Conservation (phyloP, 2,797 vertebrate genomes). For the Eleutherodactylus coqui region DNA sequence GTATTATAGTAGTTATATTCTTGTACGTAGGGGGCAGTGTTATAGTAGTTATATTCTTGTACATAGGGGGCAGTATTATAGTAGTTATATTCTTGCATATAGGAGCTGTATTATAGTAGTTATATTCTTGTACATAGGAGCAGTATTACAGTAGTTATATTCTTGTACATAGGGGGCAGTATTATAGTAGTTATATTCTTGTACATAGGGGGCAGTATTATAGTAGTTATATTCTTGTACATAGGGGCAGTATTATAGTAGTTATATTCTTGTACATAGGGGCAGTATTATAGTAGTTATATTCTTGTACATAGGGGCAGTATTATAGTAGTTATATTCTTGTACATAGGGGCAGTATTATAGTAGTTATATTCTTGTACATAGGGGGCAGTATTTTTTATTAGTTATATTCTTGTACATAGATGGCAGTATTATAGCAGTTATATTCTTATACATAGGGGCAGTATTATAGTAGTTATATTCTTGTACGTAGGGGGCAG, state of each 20-base stretch:
- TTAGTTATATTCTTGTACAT: background rate
- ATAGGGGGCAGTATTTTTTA: background rate
- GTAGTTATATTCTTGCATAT: constrained; percentile 14
- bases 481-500: too few relatives aligned
- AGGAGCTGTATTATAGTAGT: background rate
- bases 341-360: background rate
- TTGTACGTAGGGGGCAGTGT: background rate
- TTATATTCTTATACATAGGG: background rate
- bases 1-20: constrained; percentile 23
- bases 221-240: constrained; percentile 1
- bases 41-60: constrained; percentile 10
- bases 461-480: background rate
- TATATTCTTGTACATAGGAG: constrained; percentile 12
- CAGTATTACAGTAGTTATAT: constrained; percentile 4
- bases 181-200: too few relatives aligned
- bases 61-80: background rate
- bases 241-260: constrained; percentile 4
- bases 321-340: constrained; percentile 21
- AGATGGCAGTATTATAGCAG: background rate
- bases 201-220: background rate
- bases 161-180: too few relatives aligned
- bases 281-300: constrained; percentile 23
- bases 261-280: constrained; percentile 11
- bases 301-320: constrained; percentile 16
- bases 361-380: constrained; percentile 11